Evolutionary conservation across 2,888 invertebrate species (phyloP).

Genomic region (Ypsolopha scabrella): DNA sequence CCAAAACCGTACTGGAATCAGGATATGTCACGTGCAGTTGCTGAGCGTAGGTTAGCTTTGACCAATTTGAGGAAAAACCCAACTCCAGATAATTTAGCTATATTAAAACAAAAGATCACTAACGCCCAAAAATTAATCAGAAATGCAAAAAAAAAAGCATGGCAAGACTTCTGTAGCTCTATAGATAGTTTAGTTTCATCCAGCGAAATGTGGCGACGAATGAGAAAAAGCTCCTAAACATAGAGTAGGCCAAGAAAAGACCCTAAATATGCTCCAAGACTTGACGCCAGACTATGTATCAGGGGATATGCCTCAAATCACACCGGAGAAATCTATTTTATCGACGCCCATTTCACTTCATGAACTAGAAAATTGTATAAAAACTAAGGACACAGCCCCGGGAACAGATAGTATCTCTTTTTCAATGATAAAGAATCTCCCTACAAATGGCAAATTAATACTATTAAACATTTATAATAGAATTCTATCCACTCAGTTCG

Average conservation of each 20-base stretch:
- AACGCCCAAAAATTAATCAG: slow-evolving; percentile 9
- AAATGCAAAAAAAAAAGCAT: slow-evolving; percentile 8
- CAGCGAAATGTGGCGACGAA: slow-evolving; percentile 11
- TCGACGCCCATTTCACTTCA: neutral
- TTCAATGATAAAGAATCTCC: slow-evolving; percentile 1
- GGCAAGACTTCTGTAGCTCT: slow-evolving; percentile 10
- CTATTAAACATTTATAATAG: neutral
- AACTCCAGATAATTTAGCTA: slow-evolving; percentile 6
- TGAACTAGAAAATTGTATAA: neutral
- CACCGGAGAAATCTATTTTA: neutral
- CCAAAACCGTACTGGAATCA: slow-evolving; percentile 18
- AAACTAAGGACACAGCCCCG: slow-evolving; percentile 2
- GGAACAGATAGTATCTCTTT: neutral
- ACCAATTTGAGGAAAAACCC: slow-evolving; percentile 8
- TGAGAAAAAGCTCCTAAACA: slow-evolving; percentile 1
- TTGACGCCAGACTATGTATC: slow-evolving; percentile 8
- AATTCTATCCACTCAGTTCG: slow-evolving; percentile 3
- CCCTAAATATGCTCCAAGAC: slow-evolving; percentile 4
- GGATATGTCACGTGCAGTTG: slow-evolving; percentile 4
- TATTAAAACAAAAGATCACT: slow-evolving; percentile 1
- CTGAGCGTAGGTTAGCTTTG: slow-evolving; percentile 7
- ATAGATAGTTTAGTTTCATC: slow-evolving; percentile 8
- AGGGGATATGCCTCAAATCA: neutral
- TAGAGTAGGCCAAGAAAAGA: slow-evolving; percentile 5
- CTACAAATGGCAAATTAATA: neutral